Percentiles rank a stretch among this genome's conserved stretches.
Conservation (phyloP, 2,888 invertebrate genomes). For the Tricholauxania praeusta region DNA sequence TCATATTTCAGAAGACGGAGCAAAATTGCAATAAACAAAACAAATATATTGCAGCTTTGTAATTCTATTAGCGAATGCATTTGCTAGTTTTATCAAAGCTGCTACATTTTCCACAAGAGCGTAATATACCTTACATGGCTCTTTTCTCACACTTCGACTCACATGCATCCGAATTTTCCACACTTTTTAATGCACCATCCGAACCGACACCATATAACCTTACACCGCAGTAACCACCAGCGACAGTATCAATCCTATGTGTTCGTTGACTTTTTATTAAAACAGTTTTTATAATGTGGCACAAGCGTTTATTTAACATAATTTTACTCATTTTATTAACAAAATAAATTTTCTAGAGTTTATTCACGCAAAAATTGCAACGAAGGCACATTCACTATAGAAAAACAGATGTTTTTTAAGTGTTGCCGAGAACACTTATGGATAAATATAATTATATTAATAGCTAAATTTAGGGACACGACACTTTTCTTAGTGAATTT, state of each 20-base stretch:
- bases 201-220: background rate
- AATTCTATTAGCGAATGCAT: no score
- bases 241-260: background rate
- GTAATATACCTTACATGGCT: no score
- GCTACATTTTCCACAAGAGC: no score
- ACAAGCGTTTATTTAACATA: background rate
- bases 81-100: no score
- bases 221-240: background rate
- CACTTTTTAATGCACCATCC: background rate
- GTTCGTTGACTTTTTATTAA: background rate
- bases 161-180: background rate
- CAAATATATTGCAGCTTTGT: no score
- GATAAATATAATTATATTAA: background rate
- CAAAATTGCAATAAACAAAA: no score
- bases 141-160: background rate
- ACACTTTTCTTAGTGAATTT: background rate
- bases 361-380: background rate
- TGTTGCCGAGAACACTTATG: conserved; percentile 5
- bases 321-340: conserved; percentile 10
- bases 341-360: background rate
- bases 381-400: background rate
- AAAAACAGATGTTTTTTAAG: conserved; percentile 12
- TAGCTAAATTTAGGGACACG: background rate
- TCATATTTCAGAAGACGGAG: no score
- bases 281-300: background rate